These are phyloP conservation scores for Phaonia tiefii DNA, from an alignment of 2,888 invertebrate genomes.

Conservation along the genomic window DNA sequence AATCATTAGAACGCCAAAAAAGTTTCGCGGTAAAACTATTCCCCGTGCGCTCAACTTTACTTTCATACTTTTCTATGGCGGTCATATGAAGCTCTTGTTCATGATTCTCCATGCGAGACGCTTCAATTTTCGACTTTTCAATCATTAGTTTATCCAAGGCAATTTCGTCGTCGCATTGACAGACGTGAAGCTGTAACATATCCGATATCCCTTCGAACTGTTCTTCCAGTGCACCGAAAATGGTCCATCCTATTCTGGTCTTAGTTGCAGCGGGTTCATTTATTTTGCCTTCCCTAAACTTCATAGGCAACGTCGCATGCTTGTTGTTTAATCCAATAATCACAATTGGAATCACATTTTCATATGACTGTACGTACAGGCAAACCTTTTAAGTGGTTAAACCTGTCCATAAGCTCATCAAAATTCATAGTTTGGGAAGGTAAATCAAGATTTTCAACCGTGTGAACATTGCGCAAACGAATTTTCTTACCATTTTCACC, in stretches of 20 bases:
- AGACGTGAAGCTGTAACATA: too few species aligned
- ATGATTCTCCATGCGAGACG: too few species aligned
- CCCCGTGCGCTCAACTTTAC: constrained; percentile 28
- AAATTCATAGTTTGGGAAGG: too few species aligned
- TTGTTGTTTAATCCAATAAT: too few species aligned
- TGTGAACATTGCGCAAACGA: too few species aligned
- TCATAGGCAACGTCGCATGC: too few species aligned
- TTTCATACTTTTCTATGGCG: background rate
- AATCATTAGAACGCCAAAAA: constrained; percentile 67
- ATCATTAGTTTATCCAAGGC: constrained; percentile 58
- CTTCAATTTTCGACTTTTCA: constrained; percentile 46
- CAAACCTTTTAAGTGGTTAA: constrained; percentile 56
- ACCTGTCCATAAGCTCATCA: too few species aligned
- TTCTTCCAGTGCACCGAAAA: constrained; percentile 27
- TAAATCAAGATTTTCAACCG: too few species aligned
- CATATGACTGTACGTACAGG: constrained; percentile 51
- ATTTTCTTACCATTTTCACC: too few species aligned
- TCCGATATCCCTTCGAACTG: background rate
- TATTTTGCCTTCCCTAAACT: constrained; percentile 47
- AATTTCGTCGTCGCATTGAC: constrained; percentile 56
- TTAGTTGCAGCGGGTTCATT: too few species aligned
- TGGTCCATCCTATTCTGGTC: constrained; percentile 59
- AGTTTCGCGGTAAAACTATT: constrained; percentile 58
- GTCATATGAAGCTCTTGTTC: background rate
- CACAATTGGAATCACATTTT: too few species aligned